Evolutionary conservation across 2,797 vertebrate genomes (phyloP).

Genomic region (Syndactyla subalaris): DNA sequence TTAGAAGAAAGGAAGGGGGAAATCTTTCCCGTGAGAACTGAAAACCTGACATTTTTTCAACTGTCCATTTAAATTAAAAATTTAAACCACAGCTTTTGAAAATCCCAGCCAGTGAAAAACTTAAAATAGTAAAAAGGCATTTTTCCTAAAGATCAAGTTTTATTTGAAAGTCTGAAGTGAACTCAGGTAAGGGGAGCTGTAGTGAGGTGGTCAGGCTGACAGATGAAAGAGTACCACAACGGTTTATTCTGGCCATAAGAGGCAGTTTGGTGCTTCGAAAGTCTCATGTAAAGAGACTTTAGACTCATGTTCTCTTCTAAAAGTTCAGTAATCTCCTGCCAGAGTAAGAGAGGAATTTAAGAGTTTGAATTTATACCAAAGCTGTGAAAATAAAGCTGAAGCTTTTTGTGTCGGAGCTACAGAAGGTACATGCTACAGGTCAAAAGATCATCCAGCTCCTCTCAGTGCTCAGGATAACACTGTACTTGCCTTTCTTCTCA

Average conservation of each 20-base stretch:
- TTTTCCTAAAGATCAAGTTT: background rate
- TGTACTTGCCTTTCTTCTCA: background rate
- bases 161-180: background rate
- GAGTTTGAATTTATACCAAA: background rate
- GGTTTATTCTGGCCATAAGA: background rate
- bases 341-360: background rate
- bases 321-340: background rate
- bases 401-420: background rate
- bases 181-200: background rate
- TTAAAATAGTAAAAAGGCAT: background rate
- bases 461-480: background rate
- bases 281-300: background rate
- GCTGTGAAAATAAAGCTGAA: background rate
- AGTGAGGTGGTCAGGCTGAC: background rate
- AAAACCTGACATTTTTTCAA: background rate
- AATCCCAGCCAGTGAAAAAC: background rate
- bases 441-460: background rate
- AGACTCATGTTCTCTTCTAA: background rate
- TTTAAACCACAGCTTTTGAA: background rate
- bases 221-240: background rate
- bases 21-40: background rate
- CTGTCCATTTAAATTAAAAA: background rate
- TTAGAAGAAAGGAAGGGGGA: fast-evolving
- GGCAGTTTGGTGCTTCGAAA: background rate
- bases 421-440: background rate